Base-by-base conservation (phyloP, 2,797 vertebrate genomes). In the Chelidonichthys spinosus region DNA sequence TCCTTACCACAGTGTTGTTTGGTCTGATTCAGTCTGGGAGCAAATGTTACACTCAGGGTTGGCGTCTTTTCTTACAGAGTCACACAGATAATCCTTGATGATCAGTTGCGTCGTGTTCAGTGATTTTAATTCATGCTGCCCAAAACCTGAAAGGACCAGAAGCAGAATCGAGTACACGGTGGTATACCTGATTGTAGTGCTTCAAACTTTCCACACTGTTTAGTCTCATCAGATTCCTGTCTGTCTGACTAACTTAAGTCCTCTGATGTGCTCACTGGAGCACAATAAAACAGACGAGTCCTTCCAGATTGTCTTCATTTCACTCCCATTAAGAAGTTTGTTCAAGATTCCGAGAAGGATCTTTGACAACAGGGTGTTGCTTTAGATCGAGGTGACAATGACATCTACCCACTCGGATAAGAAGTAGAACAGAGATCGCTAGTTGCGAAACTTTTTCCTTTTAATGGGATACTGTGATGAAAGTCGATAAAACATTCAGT, bases 231-330 rank as follows among this genome's bases (percentile, higher is more conserved):
- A 17, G 15, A 32, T 14, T 32, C n/a, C 33, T 60, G 32, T 33
- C 44, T 60, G 13, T 25, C 5, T 11, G 39, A 33, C 13, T 7
- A 39, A 43, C 39, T 35, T 35, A 0, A 39, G 14, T 65, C 36
- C 11, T 17, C 55, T 40, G 6, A 4, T 40, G n/a, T 50, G 15
- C 13, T 47, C 8, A 17, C 10, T 11, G 46, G 5, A 64, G 53
- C 43, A 36, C 50, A 3, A 42, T 25, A 63, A 2, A 58, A 39
- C 63, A 67, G 67, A 36, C 44, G 33, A 36, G 35, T 49, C 15
- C 1, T n/a, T 76, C 75, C 39, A 49, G 71, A 78, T 61, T 52
- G 63, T 76, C 78, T 70, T 73, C 83, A 66, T 78, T 80, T 64
- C 74, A 59, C 40, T 42, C 35, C n/a, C 14, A 53, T 76, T 37